Evolutionary conservation across 2,797 vertebrate genomes (phyloP).

Genomic region (Hyperoplus immaculatus): DNA sequence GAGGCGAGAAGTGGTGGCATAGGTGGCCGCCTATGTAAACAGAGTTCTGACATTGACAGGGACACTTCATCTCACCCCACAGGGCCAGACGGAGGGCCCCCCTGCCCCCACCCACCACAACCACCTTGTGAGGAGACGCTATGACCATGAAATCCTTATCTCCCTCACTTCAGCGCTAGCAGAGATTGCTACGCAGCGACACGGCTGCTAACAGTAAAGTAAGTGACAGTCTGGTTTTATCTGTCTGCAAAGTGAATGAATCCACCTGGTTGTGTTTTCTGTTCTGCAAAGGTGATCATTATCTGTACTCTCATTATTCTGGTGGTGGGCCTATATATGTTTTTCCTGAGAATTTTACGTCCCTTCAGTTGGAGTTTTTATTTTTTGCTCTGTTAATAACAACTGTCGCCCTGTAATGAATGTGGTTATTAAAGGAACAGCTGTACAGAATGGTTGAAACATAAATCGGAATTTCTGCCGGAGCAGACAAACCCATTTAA

Average conservation of each 20-base stretch:
- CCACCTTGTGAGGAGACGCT: slow-evolving; percentile 60
- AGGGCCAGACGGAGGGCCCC: slow-evolving; percentile 45
- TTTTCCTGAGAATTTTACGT: slow-evolving; percentile 54
- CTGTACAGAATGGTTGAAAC: slow-evolving; percentile 72
- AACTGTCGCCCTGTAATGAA: slow-evolving; percentile 80
- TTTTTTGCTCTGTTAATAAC: slow-evolving; percentile 74
- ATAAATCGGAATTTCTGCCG: slow-evolving; percentile 72
- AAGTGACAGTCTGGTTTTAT: slow-evolving; percentile 51
- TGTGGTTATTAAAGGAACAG: slow-evolving; percentile 83
- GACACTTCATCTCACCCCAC: slow-evolving; percentile 63
- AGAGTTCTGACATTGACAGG: slow-evolving; percentile 76
- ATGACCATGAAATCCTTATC: slow-evolving; percentile 75
- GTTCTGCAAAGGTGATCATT: slow-evolving; percentile 65
- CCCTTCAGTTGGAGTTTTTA: slow-evolving; percentile 57
- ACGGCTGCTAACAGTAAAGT: slow-evolving; percentile 42
- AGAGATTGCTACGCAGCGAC: slow-evolving; percentile 50
- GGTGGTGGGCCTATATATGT: slow-evolving; percentile 27
- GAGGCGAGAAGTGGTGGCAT: slow-evolving; percentile 66
- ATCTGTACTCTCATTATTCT: slow-evolving; percentile 74
- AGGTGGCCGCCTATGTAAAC: slow-evolving; percentile 75
- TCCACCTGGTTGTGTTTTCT: slow-evolving; percentile 57
- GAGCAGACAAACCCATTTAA: slow-evolving; percentile 69
- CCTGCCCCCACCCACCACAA: slow-evolving; percentile 24
- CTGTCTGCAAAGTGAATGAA: slow-evolving; percentile 48
- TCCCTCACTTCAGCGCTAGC: slow-evolving; percentile 51